phyloP scores from a whole-genome alignment of 1,140 invertebrate genomes.

The Chymomyza costata region DNA sequence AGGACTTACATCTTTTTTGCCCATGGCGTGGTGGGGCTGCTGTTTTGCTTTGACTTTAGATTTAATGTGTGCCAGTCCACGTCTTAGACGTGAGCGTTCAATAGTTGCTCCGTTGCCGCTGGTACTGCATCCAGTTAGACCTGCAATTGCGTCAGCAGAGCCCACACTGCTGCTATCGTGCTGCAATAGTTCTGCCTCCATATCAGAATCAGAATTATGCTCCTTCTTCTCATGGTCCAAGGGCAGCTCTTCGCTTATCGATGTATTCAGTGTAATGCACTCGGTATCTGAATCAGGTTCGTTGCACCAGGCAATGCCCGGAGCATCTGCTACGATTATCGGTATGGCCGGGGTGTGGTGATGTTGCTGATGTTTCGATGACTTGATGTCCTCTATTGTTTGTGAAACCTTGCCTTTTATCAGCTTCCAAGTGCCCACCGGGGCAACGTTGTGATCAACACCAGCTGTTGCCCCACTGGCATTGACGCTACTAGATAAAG shows the following conservation, averaged over 20 bases:
- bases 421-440: slow-evolving; percentile 69
- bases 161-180: slow-evolving; percentile 44
- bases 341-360: slow-evolving; percentile 25
- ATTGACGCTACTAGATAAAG: slow-evolving; percentile 41
- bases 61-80: slow-evolving; percentile 62
- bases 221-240: slow-evolving; percentile 30
- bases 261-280: slow-evolving; percentile 52
- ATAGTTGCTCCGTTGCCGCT: slow-evolving; percentile 3
- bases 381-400: slow-evolving; percentile 73
- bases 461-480: slow-evolving; percentile 11
- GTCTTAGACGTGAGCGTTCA: slow-evolving; percentile 55
- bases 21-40: slow-evolving; percentile 43
- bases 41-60: slow-evolving; percentile 69
- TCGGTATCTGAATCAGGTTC: slow-evolving; percentile 65
- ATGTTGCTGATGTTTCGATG: slow-evolving; percentile 53
- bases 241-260: slow-evolving; percentile 51
- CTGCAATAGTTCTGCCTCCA: slow-evolving; percentile 48
- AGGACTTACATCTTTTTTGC: slow-evolving; percentile 38
- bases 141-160: slow-evolving; percentile 25
- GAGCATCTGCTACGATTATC: slow-evolving; percentile 49
- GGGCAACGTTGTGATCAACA: slow-evolving; percentile 21
- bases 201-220: slow-evolving; percentile 62
- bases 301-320: slow-evolving; percentile 31
- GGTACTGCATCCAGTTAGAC: slow-evolving; percentile 10
- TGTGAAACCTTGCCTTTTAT: slow-evolving; percentile 74